phyloP scores from a whole-genome alignment of 2,888 invertebrate genomes.

The Parnassius mnemosyne region DNA sequence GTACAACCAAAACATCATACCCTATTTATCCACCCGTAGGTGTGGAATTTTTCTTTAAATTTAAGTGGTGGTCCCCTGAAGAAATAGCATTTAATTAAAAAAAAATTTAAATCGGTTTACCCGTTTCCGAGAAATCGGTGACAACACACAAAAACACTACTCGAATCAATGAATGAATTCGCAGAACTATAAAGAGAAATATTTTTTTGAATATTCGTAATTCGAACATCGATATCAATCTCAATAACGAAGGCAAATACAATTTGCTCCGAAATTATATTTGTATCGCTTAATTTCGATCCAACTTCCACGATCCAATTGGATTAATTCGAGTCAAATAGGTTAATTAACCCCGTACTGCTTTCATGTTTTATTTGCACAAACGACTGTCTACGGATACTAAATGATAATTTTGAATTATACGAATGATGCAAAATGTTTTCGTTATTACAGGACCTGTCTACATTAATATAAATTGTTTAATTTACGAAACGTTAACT shows the following conservation, averaged over 20 bases:
- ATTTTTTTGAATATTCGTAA: constrained; percentile 5
- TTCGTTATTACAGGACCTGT: not conserved
- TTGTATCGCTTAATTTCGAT: constrained; percentile 55
- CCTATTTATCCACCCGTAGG: no score
- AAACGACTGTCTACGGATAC: constrained; percentile 22
- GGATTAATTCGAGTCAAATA: constrained; percentile 53
- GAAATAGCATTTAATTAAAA: no score
- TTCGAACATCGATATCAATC: constrained; percentile 42
- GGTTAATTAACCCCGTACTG: constrained; percentile 49
- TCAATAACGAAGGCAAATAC: constrained; percentile 54
- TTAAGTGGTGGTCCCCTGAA: no score
- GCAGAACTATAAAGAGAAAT: not conserved
- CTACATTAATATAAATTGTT: no score
- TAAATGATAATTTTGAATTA: constrained; percentile 23
- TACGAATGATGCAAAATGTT: constrained; percentile 12
- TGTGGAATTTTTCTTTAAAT: no score
- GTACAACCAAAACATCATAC: no score
- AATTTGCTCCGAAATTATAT: constrained; percentile 60
- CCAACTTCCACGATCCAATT: constrained; percentile 53
- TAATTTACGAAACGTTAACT: no score
- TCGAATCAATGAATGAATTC: no score
- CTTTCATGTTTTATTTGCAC: constrained; percentile 34
- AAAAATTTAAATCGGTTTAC: no score
- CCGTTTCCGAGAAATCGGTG: no score
- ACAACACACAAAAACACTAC: no score